Evolutionary conservation across 2,888 invertebrate species (phyloP).

Genomic region (Dryocosmus kuriphilus): DNA sequence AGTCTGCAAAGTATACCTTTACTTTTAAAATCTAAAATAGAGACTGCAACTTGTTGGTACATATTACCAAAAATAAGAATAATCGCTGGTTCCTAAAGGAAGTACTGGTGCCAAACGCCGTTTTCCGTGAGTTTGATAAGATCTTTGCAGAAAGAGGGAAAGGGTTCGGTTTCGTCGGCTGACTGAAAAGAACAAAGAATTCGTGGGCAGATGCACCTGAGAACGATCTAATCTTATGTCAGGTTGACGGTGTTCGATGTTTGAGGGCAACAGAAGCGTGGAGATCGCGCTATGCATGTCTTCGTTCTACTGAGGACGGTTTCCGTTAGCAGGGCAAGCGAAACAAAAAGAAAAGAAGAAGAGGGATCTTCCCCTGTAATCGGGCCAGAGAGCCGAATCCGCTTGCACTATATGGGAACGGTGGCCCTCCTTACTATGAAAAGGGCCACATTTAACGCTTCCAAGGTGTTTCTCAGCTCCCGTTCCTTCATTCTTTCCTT

Average conservation of each 20-base stretch:
- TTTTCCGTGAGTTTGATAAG: constrained; percentile 17
- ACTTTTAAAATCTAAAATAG: neutral
- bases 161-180: neutral
- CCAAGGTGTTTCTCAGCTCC: constrained; percentile 51
- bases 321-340: constrained; percentile 57
- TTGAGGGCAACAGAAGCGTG: constrained; percentile 32
- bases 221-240: constrained; percentile 36
- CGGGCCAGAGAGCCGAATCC: constrained; percentile 57
- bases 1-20: neutral
- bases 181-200: constrained; percentile 24
- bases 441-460: constrained; percentile 42
- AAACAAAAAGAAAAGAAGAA: constrained; percentile 48
- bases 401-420: constrained; percentile 43
- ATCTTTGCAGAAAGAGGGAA: constrained; percentile 30
- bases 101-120: constrained; percentile 13
- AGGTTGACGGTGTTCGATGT: constrained; percentile 31
- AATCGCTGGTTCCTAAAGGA: neutral
- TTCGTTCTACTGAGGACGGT: constrained; percentile 48
- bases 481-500: constrained; percentile 42
- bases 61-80: neutral
- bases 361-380: constrained; percentile 56
- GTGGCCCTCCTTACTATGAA: constrained; percentile 48
- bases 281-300: constrained; percentile 54
- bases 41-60: neutral
- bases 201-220: constrained; percentile 35